These are phyloP conservation scores for Gobio occitaniae DNA, from an alignment of 2,797 vertebrate genomes.

Conservation along the genomic window DNA sequence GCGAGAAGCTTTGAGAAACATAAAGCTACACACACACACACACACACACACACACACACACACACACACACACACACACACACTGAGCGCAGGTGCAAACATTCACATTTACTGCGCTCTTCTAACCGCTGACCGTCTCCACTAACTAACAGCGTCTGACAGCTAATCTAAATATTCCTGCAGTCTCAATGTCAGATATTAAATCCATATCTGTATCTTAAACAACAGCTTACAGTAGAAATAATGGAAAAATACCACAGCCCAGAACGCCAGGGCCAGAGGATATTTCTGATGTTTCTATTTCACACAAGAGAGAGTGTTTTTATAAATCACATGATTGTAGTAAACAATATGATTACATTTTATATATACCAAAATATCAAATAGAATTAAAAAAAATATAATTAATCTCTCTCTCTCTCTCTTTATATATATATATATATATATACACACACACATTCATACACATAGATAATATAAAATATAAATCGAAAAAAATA, in stretches of 20 bases:
- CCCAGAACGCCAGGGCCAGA: too few species aligned
- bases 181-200: neutral
- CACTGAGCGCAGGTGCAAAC: neutral
- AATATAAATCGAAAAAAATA: too few species aligned
- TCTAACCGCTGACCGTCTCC: neutral
- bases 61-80: neutral
- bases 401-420: neutral
- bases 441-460: too few species aligned
- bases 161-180: slow-evolving; percentile 35
- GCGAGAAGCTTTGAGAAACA: slow-evolving; percentile 44
- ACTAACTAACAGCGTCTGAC: slow-evolving; percentile 6
- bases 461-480: too few species aligned
- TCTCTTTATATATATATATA: too few species aligned
- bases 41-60: too few species aligned
- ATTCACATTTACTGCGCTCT: neutral
- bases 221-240: neutral
- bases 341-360: too few species aligned
- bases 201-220: slow-evolving; percentile 27
- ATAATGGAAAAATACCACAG: neutral
- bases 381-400: too few species aligned
- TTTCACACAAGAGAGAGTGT: neutral
- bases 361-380: too few species aligned
- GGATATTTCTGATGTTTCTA: neutral
- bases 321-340: neutral
- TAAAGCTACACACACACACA: slow-evolving; percentile 32